phyloP scores from a whole-genome alignment of 2,797 vertebrate species.

The Rhinichthys osculus region DNA sequence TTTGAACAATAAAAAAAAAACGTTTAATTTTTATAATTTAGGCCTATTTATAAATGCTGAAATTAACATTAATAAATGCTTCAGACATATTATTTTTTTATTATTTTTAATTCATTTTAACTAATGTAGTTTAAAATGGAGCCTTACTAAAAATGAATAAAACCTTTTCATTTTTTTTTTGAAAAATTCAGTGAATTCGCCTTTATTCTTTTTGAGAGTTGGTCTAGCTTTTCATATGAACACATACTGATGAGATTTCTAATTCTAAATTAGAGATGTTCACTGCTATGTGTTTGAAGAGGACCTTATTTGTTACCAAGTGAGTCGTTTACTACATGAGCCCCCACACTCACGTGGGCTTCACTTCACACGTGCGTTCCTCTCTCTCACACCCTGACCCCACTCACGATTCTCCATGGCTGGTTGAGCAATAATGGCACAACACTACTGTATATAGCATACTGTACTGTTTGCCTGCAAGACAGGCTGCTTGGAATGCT shows the following conservation, averaged over 20 bases:
- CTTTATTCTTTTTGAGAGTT: background rate
- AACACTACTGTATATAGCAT: conserved; percentile 38
- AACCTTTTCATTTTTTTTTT: too few relatives aligned
- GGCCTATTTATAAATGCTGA: too few relatives aligned
- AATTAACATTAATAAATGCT: too few relatives aligned
- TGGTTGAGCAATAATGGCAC: conserved; percentile 54
- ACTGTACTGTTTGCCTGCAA: conserved; percentile 26
- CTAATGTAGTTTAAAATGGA: too few relatives aligned
- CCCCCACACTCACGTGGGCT: conserved; percentile 63
- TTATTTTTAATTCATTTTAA: too few relatives aligned
- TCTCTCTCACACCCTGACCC: conserved; percentile 54
- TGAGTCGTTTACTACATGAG: conserved; percentile 48
- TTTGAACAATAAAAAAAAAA: too few relatives aligned
- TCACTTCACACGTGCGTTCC: conserved; percentile 51
- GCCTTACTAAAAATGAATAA: too few relatives aligned
- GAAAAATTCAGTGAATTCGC: background rate
- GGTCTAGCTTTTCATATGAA: conserved; percentile 1
- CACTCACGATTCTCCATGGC: conserved; percentile 50
- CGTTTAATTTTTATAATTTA: too few relatives aligned
- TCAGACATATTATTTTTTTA: too few relatives aligned
- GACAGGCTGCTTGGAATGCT: conserved; percentile 35
- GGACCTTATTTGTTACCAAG: background rate
- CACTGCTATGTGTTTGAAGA: conserved; percentile 18
- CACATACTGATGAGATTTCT: conserved; percentile 6
- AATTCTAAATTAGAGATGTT: conserved; percentile 2